phyloP scores from a whole-genome alignment of 2,888 invertebrate species.

The Pollenia amentaria region DNA sequence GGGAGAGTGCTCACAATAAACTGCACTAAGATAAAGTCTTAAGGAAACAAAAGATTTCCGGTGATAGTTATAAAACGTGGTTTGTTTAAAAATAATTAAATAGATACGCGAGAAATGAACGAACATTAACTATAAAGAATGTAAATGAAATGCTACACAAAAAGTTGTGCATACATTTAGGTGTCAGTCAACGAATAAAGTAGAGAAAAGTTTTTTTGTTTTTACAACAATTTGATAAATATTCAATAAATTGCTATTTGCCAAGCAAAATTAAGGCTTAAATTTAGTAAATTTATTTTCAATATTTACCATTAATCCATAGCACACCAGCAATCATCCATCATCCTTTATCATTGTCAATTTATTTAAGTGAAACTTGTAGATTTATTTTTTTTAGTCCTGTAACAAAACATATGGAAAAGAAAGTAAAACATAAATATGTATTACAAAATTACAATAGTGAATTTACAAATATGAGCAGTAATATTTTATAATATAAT shows the following conservation, averaged over 20 bases:
- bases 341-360: conserved; percentile 57
- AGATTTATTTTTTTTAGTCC: background rate
- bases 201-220: too few relatives aligned
- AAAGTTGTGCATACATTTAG: too few relatives aligned
- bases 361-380: conserved; percentile 11
- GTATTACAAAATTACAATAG: conserved; percentile 21
- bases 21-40: background rate
- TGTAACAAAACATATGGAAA: background rate
- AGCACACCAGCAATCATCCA: conserved; percentile 22
- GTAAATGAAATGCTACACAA: too few relatives aligned
- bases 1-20: background rate
- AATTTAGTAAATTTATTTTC: background rate
- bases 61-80: background rate
- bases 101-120: background rate
- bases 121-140: too few relatives aligned
- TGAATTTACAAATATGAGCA: conserved; percentile 42
- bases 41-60: background rate
- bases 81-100: background rate
- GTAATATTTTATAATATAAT: conserved; percentile 49
- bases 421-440: background rate
- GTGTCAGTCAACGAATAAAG: too few relatives aligned
- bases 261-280: background rate
- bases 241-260: too few relatives aligned
- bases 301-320: background rate
- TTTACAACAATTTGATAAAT: too few relatives aligned